Conservation (phyloP, 2,113 vertebrate species). For the Ochotona princeps region DNA sequence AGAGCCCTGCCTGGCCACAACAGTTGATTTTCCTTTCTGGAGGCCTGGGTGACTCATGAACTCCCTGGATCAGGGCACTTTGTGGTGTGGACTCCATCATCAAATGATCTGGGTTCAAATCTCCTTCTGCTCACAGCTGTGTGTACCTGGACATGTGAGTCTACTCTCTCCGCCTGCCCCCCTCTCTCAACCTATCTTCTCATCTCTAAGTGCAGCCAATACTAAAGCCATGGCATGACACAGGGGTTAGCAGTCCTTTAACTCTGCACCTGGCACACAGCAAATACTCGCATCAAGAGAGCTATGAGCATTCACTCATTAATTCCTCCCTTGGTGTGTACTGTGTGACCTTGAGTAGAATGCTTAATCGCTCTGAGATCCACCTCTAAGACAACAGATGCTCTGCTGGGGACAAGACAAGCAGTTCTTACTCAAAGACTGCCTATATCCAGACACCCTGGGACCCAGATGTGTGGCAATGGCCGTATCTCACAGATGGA, state of each 20-base stretch:
- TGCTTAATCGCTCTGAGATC: conserved; percentile 32
- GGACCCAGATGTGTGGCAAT: conserved; percentile 25
- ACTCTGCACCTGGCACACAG: background rate
- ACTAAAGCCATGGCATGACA: background rate
- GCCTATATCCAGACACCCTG: background rate
- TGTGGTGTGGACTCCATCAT: background rate
- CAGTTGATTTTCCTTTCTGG: conserved; percentile 37
- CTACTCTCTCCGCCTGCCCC: background rate
- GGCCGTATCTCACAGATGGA: background rate
- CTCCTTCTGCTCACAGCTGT: conserved; percentile 1
- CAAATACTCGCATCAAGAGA: background rate
- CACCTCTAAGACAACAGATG: background rate
- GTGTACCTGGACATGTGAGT: background rate
- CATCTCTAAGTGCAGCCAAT: conserved; percentile 31
- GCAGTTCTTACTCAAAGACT: background rate
- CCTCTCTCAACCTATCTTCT: conserved; percentile 15
- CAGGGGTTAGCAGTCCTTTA: background rate
- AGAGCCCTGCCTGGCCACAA: conserved; percentile 37
- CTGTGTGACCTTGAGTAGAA: background rate
- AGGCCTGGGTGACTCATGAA: background rate
- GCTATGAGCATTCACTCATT: background rate
- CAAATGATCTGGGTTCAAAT: background rate
- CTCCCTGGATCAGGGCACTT: conserved; percentile 55
- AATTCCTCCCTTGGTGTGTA: conserved; percentile 7
- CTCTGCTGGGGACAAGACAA: background rate